Evolutionary conservation across 2,888 invertebrate genomes (phyloP).

Genomic region (Cybosia mesomella): DNA sequence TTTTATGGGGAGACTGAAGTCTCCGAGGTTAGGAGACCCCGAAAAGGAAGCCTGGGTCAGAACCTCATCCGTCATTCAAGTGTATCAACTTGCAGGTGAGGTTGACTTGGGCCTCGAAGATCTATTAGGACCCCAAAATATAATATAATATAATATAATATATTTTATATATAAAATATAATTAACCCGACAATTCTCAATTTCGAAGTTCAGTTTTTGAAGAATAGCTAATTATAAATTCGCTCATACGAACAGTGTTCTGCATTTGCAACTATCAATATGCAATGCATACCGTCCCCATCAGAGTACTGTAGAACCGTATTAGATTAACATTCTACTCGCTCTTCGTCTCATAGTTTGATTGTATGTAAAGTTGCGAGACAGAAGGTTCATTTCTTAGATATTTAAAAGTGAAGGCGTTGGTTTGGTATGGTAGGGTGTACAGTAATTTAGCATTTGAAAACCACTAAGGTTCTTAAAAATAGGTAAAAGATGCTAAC

Average conservation of each 20-base stretch:
- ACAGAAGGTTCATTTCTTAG: conserved; percentile 8
- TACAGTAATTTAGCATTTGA: no score
- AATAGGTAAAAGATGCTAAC: no score
- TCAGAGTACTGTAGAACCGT: conserved; percentile 15
- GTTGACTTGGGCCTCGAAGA: no score
- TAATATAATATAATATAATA: no score
- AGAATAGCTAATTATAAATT: background rate
- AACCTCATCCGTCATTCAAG: no score
- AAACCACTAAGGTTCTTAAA: no score
- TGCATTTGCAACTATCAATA: conserved; percentile 16
- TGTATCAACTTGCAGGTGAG: no score
- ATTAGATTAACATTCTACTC: conserved; percentile 30
- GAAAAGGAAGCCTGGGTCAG: no score
- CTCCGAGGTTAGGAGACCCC: no score
- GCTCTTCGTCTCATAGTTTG: conserved; percentile 2
- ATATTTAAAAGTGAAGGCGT: background rate
- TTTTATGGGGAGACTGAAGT: no score
- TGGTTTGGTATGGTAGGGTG: background rate
- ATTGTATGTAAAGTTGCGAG: background rate
- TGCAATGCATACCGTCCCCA: conserved; percentile 37
- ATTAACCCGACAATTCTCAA: background rate
- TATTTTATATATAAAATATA: no score
- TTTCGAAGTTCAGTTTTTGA: background rate
- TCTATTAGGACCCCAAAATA: no score
- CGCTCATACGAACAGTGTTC: background rate